Conservation (phyloP, 2,888 invertebrate genomes). For the Patella caerulea region DNA sequence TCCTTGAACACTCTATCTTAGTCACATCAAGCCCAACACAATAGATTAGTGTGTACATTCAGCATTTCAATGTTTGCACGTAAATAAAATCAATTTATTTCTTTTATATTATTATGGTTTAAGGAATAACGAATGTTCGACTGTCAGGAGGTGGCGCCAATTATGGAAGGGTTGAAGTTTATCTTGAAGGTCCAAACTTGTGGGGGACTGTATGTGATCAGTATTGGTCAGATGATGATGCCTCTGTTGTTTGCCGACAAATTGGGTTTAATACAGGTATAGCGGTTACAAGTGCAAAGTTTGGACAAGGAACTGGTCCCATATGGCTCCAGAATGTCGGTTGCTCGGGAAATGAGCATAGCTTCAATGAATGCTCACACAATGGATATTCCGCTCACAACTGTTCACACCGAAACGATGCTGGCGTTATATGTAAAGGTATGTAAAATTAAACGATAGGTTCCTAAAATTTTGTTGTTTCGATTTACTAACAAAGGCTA, state of each 20-base stretch:
- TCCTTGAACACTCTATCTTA: too few relatives aligned
- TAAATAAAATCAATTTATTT: background rate
- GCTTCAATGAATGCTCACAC: constrained; percentile 46
- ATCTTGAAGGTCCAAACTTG: constrained; percentile 48
- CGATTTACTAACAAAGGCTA: too few relatives aligned
- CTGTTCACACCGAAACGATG: constrained; percentile 57
- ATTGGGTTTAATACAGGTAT: constrained; percentile 48
- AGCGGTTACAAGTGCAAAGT: constrained; percentile 40
- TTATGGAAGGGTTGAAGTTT: constrained; percentile 80
- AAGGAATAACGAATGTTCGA: constrained; percentile 75
- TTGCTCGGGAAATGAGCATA: constrained; percentile 50
- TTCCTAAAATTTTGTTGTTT: too few relatives aligned
- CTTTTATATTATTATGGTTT: constrained; percentile 15
- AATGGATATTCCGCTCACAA: constrained; percentile 52
- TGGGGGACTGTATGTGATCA: constrained; percentile 62
- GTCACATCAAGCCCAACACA: too few relatives aligned
- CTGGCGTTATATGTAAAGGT: constrained; percentile 51
- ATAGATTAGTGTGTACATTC: too few relatives aligned
- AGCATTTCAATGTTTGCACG: too few relatives aligned
- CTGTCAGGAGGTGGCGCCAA: constrained; percentile 76
- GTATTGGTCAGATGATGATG: constrained; percentile 51
- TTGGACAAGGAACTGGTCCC: constrained; percentile 47
- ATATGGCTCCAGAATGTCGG: constrained; percentile 61
- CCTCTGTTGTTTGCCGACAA: constrained; percentile 49
- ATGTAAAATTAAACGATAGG: constrained; percentile 13